A percentile compares a stretch with the other conserved stretches of the same genome.
phyloP scores from a whole-genome alignment of 37 sponge, comb jelly and placozoan genomes.

The Beroe forskalii region DNA sequence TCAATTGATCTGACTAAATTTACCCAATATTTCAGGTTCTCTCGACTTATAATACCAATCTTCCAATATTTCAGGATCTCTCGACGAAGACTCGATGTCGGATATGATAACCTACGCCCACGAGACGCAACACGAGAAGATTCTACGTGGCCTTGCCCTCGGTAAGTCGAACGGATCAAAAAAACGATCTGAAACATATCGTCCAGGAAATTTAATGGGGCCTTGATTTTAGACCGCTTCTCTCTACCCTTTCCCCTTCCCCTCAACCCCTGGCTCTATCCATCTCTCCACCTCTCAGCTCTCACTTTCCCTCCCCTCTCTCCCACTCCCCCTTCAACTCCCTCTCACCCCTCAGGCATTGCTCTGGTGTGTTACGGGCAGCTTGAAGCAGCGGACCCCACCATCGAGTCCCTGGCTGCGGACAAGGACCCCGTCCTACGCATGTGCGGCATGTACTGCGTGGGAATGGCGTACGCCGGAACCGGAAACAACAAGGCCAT shows the following conservation, averaged over 20 bases:
- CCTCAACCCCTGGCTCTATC: too few species aligned
- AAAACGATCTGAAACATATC: too few species aligned
- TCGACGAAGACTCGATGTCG: conserved; percentile 42
- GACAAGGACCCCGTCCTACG: conserved; percentile 85
- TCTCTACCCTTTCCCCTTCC: too few species aligned
- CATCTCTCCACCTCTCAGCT: too few species aligned
- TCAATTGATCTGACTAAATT: too few species aligned
- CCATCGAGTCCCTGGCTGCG: conserved; percentile 75
- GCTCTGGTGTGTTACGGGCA: conserved; percentile 68
- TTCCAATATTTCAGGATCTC: conserved; percentile 54
- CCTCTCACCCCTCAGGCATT: background rate
- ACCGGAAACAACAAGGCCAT: conserved; percentile 91
- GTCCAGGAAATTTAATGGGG: too few species aligned
- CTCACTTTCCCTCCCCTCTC: too few species aligned
- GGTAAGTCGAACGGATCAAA: conserved; percentile 72
- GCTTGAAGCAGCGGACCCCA: conserved; percentile 85
- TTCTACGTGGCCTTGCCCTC: conserved; percentile 90
- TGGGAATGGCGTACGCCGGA: conserved; percentile 97
- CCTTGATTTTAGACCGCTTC: too few species aligned
- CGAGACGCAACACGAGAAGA: conserved; percentile 98
- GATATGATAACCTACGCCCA: conserved; percentile 78
- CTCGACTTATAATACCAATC: too few species aligned
- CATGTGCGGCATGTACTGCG: conserved; percentile 84
- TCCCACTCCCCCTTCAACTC: too few species aligned
- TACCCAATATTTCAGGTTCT: too few species aligned